Base-by-base conservation (phyloP, 2,888 invertebrate species). In the Ariolimax columbianus region DNA sequence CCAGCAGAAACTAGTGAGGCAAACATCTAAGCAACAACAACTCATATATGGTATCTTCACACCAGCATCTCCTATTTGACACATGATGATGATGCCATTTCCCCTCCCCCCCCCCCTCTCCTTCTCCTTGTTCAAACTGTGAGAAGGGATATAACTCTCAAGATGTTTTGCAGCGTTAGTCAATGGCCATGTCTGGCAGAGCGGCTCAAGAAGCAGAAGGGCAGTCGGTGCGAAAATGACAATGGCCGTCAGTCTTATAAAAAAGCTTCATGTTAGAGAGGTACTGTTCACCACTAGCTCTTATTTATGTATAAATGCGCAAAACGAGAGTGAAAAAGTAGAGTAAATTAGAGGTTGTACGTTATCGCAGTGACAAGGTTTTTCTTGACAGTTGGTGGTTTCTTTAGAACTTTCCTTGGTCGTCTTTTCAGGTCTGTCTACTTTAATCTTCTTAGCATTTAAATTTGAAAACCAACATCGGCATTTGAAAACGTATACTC, bases 221-320 rank as follows among this genome's bases (percentile, higher is more conserved):
- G 66, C 79, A 66, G 79, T 79, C 43, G 66, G 79, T 79, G 72
- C 51, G 33, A 72, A 9, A 43, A 77, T 47, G 66, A 82, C 83
- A 87, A 88, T 88, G 88, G 86, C 88, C 82, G 87, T 85, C 84
- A 88, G 88, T 77, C 77, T 88, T 51, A 83, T 87, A 33, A 84
- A 87, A 38, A 88, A 87, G 84, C 86, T 88, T 85, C 83, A 86
- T 70, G 84, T 84, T 47, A 79, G 88, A 84, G 88, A 88, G 87
- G 88, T 88, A 77, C 19, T 40, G 30, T 30, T 30, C n/a, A 33
- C 51, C 4, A 36, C 19, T 51, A 51, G 33, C 23, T 30, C 33
- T 33, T 1, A 66, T 33, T 33, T 66, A 9, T n/a, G 33, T 66
- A 14, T 33, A 0, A 30, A 66, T 66, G 14, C 33, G 7, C 1